Evolutionary conservation across 2,888 invertebrate species (phyloP).

Genomic region (Hemicrepidius hirtus): DNA sequence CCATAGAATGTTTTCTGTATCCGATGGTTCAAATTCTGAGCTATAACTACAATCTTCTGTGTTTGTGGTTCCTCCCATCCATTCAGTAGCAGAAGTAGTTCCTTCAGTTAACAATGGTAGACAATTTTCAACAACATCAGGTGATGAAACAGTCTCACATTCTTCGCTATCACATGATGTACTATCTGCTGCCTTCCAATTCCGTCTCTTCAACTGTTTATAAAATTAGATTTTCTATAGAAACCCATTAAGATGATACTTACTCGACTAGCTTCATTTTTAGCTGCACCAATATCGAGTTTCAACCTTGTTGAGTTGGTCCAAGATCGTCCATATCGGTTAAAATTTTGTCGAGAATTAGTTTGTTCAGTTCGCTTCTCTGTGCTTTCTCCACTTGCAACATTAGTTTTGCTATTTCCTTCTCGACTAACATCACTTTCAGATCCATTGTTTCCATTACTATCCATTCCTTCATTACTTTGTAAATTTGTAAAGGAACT

Average conservation of each 20-base stretch:
- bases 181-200: conserved; percentile 49
- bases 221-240: too few relatives aligned
- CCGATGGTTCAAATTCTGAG: conserved; percentile 66
- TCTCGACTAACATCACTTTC: conserved; percentile 46
- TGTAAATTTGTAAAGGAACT: conserved; percentile 19
- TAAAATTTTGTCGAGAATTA: conserved; percentile 3
- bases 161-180: conserved; percentile 76
- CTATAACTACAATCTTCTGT: conserved; percentile 83
- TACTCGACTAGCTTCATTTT: conserved; percentile 37
- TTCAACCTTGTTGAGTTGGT: conserved; percentile 30
- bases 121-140: conserved; percentile 72
- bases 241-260: too few relatives aligned
- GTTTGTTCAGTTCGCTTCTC: conserved; percentile 10
- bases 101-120: conserved; percentile 63
- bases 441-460: conserved; percentile 37
- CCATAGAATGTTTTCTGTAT: conserved; percentile 74
- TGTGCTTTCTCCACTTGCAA: not conserved
- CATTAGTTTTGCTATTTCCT: not conserved
- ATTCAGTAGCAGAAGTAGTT: conserved; percentile 74
- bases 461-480: conserved; percentile 15
- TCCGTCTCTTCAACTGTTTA: not conserved
- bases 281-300: conserved; percentile 27
- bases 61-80: conserved; percentile 92
- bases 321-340: conserved; percentile 1
- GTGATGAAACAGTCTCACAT: conserved; percentile 75